Base-by-base conservation (phyloP, 2,888 invertebrate species). In the Melanostoma mellinum region DNA sequence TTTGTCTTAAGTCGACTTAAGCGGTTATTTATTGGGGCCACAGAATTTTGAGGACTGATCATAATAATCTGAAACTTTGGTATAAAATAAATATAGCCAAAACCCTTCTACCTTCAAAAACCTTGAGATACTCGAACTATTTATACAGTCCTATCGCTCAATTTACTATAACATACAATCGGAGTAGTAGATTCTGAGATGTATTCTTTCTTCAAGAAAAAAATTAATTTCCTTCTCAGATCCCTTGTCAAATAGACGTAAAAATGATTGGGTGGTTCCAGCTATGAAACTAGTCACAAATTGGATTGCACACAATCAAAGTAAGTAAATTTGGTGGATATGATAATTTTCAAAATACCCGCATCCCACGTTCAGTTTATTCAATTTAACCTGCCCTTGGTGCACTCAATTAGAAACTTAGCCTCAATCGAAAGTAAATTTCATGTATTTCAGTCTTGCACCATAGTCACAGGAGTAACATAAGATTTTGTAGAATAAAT, bases 381-480 rank as follows among this genome's bases (percentile, higher is more conserved):
- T 71, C 71, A 56, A 72, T 74, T 56, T 50, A 63, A 38, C 69
- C 65, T 35, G 69, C 75, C 75, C 63, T 80, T 80, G 80, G 58
- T 65, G 63, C 58, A 69, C 48, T 75, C 56, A 69, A 42, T 53
- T 69, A 48, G 50, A 56, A 36, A 6, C 32, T 2, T 3, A 30
- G 8, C 32, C 65, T 48, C 6, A 60, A 52, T 65, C 52, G n/a
- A 53, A 32, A 53, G 35, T 35, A 44, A 46, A 30, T 10, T 56
- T 56, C 20, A 5, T 36, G 35, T n/a, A 32, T 20, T n/a, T 5
- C 6, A 8, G 4, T 35, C 44, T 68, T 33, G 10, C 36, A 9
- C 35, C 36, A 20, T 1, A 32, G 44, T 55, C 30, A 20, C 35
- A 73, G n/a, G 33, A 63, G 10, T 20, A 74, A 75, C 56, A 20